phyloP scores from a whole-genome alignment of 1,140 invertebrate species.

The Bombus breviceps region DNA sequence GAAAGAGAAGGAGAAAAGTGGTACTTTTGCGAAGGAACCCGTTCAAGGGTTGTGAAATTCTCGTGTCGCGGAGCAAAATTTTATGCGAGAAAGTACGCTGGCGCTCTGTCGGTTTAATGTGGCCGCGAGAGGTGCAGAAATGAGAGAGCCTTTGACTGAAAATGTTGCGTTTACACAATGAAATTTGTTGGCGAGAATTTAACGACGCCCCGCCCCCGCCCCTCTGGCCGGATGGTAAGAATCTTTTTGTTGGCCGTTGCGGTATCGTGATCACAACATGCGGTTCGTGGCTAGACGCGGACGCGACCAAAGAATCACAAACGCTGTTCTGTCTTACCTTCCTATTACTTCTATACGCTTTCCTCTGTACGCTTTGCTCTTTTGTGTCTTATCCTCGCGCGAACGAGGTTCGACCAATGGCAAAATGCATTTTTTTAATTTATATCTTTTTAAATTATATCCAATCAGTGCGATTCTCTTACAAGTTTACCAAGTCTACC shows the following conservation, averaged over 20 bases:
- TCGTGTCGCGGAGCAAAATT: background rate
- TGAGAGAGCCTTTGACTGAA: background rate
- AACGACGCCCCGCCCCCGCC: slow-evolving; percentile 37
- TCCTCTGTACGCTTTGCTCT: background rate
- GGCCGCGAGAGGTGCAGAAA: background rate
- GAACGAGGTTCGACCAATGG: background rate
- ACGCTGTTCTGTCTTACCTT: background rate
- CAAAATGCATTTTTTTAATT: slow-evolving; percentile 4
- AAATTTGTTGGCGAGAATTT: slow-evolving; percentile 55
- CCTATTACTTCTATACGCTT: background rate
- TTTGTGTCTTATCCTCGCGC: slow-evolving; percentile 38
- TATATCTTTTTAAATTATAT: too few species aligned
- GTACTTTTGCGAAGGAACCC: background rate
- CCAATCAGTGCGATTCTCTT: too few species aligned
- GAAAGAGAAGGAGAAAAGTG: background rate
- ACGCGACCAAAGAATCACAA: slow-evolving; percentile 46
- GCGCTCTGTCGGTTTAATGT: background rate
- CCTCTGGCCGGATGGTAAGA: background rate
- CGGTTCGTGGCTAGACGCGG: slow-evolving; percentile 58
- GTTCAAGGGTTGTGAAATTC: background rate
- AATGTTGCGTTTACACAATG: slow-evolving; percentile 54
- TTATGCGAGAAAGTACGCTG: background rate
- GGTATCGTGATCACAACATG: slow-evolving; percentile 40
- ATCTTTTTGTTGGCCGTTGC: slow-evolving; percentile 33
- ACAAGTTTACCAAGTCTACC: too few species aligned